These are phyloP conservation scores for Orientallactaga sibirica DNA, from an alignment of 2,797 vertebrate genomes.

Conservation along the genomic window DNA sequence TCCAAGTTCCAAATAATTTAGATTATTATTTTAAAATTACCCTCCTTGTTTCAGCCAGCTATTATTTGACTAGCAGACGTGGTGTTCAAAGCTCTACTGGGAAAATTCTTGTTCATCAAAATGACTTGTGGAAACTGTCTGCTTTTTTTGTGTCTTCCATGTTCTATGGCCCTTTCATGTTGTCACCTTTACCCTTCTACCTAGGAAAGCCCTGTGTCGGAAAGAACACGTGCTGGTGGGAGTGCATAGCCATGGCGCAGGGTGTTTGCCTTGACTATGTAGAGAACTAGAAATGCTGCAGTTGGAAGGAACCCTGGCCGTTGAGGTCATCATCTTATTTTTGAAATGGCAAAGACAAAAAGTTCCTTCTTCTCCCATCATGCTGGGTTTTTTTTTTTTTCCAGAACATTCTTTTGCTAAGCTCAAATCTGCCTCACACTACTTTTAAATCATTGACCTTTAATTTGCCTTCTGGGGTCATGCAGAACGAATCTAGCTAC, in stretches of 20 bases:
- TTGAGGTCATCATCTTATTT: conserved; percentile 15
- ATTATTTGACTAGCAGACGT: background rate
- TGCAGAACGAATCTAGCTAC: conserved; percentile 62
- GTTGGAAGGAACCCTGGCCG: background rate
- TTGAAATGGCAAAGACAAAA: background rate
- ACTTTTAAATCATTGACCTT: conserved; percentile 52
- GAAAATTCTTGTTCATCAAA: background rate
- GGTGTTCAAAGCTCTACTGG: background rate
- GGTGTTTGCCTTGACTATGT: background rate
- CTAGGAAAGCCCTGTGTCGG: background rate
- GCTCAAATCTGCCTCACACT: conserved; percentile 30
- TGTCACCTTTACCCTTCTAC: background rate
- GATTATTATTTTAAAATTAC: conserved; percentile 41
- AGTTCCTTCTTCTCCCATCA: background rate
- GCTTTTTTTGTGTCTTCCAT: background rate
- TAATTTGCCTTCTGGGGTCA: conserved; percentile 51
- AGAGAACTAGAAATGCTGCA: background rate
- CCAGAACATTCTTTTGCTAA: background rate
- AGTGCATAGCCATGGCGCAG: background rate
- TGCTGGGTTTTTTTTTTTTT: background rate
- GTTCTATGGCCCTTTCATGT: no score
- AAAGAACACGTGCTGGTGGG: background rate
- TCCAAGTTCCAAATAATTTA: conserved; percentile 47
- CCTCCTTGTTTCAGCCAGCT: conserved; percentile 21
- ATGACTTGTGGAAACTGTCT: background rate